Percentiles rank a stretch among this genome's conserved stretches.
Evolutionary conservation across 2,113 vertebrate species (phyloP).

Genomic region (Corynorhinus townsendii): DNA sequence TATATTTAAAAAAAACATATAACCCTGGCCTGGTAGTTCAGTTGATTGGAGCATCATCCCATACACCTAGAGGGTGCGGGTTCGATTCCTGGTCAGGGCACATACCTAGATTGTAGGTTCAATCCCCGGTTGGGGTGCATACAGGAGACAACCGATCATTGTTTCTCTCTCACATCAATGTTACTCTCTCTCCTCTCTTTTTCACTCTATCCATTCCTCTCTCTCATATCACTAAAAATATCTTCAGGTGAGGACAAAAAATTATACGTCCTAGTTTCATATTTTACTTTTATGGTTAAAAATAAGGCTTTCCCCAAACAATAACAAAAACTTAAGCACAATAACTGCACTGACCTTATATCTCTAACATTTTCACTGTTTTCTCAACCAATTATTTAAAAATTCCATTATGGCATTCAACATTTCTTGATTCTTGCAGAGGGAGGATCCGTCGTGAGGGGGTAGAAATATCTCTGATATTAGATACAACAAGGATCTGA

Average conservation of each 20-base stretch:
- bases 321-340: slow-evolving; percentile 4
- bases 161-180: background rate
- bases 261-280: slow-evolving; percentile 1
- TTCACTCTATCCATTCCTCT: background rate
- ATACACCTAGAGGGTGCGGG: background rate
- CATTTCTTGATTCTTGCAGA: slow-evolving; percentile 33
- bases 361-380: slow-evolving; percentile 47
- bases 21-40: background rate
- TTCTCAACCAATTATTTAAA: slow-evolving; percentile 67
- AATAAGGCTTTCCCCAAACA: slow-evolving; percentile 22
- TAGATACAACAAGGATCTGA: slow-evolving; percentile 53
- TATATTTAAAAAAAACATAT: background rate
- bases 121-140: background rate
- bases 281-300: slow-evolving; percentile 56
- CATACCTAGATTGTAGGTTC: background rate
- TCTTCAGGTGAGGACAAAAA: background rate
- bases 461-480: background rate
- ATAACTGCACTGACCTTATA: slow-evolving; percentile 59
- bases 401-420: slow-evolving; percentile 41
- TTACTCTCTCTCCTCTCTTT: background rate
- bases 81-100: background rate
- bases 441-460: slow-evolving; percentile 10
- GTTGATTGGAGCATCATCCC: background rate
- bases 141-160: background rate
- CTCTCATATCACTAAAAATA: background rate